phyloP scores from a whole-genome alignment of 2,797 vertebrate genomes.

The Paratrypauchen microcephalus region DNA sequence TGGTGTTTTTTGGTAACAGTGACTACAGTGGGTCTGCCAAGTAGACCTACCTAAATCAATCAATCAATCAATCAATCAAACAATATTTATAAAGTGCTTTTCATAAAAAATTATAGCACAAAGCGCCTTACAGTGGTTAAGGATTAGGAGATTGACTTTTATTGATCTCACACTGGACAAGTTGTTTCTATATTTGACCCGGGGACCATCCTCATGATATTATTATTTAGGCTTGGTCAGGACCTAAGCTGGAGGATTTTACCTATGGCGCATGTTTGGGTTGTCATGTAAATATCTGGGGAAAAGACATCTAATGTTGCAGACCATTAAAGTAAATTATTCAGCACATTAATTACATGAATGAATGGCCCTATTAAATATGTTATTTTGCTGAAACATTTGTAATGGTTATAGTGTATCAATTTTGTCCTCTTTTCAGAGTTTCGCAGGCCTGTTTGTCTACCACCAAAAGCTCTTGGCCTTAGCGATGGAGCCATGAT shows the following conservation, averaged over 20 bases:
- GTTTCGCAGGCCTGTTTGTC: slow-evolving; percentile 79
- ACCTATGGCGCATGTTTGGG: too few species aligned
- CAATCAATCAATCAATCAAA: too few species aligned
- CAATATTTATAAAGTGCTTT: too few species aligned
- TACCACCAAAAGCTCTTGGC: slow-evolving; percentile 80
- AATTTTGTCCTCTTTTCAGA: slow-evolving; percentile 56
- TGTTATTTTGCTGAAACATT: not conserved
- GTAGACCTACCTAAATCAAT: not conserved
- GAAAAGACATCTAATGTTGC: not conserved
- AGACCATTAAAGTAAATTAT: not conserved
- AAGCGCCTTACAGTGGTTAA: too few species aligned
- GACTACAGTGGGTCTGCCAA: not conserved
- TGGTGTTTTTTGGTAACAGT: not conserved
- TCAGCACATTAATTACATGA: not conserved
- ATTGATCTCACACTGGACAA: too few species aligned
- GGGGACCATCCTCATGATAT: too few species aligned
- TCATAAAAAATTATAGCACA: too few species aligned
- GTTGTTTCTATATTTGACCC: too few species aligned
- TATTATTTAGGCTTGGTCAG: too few species aligned
- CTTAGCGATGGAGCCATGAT: slow-evolving; percentile 54
- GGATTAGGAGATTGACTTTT: too few species aligned
- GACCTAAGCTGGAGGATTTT: too few species aligned
- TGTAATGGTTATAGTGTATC: not conserved
- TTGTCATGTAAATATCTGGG: not conserved
- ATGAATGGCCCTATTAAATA: not conserved